Base-by-base conservation (phyloP, 2,113 vertebrate species). In the Carollia perspicillata region DNA sequence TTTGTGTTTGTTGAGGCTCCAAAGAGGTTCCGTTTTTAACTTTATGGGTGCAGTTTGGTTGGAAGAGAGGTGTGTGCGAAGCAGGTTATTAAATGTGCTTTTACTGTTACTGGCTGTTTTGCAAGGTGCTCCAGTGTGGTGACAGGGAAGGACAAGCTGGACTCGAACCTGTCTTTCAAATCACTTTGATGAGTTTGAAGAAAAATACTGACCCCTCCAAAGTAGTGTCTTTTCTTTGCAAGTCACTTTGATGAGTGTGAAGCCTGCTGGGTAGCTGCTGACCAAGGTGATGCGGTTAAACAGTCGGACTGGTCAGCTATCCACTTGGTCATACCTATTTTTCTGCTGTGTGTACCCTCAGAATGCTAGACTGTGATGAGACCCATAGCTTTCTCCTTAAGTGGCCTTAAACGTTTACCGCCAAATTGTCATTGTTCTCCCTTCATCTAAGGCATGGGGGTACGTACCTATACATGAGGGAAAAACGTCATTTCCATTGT, bases 1-100 rank as follows among this genome's bases (percentile, higher is more conserved):
- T 58, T 95, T 20, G 0, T 71, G 33, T 97, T 97, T 97, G 84
- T 40, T 78, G 93, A 89, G 92, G 58, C 90, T 98, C 93, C 80
- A 94, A 75, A 96, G 89, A 89, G 79, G 44, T 92, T 97, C 78
- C 89, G 16, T 4, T 96, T 90, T 90, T 53, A 63, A 89, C 88
- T 96, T 97, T 89, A 94, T 94, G 89, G 97, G 89, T 96, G 84
- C 49, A 97, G 85, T 98, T 98, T 98, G 95, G 63, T 97, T 97
- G 86, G 49, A 79, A 96, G 95, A 63, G 78, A 90, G 47, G 72
- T 92, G 44, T 74, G 10, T 44, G 33, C n/a, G 87, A 72, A 97
- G 89, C 96, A 98, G 98, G 97, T 96, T 97, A 97, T 86, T 98
- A 97, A 97, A 97, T 85, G 84, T 33, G 75, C 93, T 93, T 90